Conservation (phyloP, 2,113 vertebrate genomes). For the Ammodytes marinus region DNA sequence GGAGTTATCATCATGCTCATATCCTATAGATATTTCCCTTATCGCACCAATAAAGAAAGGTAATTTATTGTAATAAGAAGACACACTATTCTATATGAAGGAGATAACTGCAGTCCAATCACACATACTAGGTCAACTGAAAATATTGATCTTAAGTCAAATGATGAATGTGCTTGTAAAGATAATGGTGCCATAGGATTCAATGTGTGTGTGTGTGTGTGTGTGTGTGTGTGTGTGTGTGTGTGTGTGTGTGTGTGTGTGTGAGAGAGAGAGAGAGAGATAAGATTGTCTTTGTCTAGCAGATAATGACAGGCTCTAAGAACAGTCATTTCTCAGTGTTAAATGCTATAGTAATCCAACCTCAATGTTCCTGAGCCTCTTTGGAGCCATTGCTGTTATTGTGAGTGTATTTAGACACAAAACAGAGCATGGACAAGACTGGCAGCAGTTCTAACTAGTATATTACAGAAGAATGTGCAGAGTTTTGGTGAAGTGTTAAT, state of each 20-base stretch:
- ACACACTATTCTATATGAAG: neutral
- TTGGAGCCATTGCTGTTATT: neutral
- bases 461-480: too few species aligned
- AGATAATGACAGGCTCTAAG: slow-evolving; percentile 26
- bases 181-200: slow-evolving; percentile 7
- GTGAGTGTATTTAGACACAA: too few species aligned
- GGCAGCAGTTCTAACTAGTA: too few species aligned
- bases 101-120: slow-evolving; percentile 12
- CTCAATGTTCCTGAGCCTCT: slow-evolving; percentile 11
- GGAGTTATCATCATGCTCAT: slow-evolving; percentile 16
- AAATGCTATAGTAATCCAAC: slow-evolving; percentile 1
- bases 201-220: slow-evolving; percentile 5
- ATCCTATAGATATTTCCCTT: neutral
- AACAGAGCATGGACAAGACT: too few species aligned
- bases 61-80: neutral
- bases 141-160: slow-evolving; percentile 9
- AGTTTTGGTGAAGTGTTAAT: too few species aligned
- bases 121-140: neutral
- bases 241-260: too few species aligned
- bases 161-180: slow-evolving; percentile 37
- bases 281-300: slow-evolving; percentile 38
- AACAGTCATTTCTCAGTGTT: slow-evolving; percentile 23
- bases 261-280: neutral
- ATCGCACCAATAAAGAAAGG: neutral
- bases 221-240: neutral